Evolutionary conservation across 2,113 vertebrate species (phyloP), one percentile per base, ranked within the genome.

Genomic region (Elachura formosa): DNA sequence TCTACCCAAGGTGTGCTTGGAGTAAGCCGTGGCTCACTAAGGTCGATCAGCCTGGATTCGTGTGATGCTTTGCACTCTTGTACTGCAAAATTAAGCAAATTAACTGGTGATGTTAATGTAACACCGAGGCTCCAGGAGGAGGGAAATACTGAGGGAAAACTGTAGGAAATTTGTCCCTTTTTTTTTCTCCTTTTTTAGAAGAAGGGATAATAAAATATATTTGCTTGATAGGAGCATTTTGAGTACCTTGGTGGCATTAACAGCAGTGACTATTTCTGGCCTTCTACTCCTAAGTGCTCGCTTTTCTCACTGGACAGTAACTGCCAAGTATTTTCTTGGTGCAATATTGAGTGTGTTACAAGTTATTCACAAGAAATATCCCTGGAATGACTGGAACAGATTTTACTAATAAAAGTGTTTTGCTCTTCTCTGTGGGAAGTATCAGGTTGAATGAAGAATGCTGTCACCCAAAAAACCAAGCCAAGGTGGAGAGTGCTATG

Each of bases 261-360:
- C 22, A 75, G 40, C 52, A 79, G 7, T 68, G 19, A 82, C 0
- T 84, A 25, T 56, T 79, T 93, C 82, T 94, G 48, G 63, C 58
- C 67, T 59, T 85, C 56, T 91, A 34, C 23, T 67, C 2, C 0
- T 43, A 61, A 72, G 24, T 55, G 15, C n/a, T 48, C 92, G 28
- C 31, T 93, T 93, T 95, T 85, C 67, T 75, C 36, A 33, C 67
- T 83, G 91, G 90, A 64, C 71, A 45, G 75, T 33, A 36, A 40
- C 36, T 88, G 75, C 71, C 79, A 94, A 76, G 62, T 92, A 48
- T 83, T 94, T 93, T 92, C 58, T n/a, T 73, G n/a, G 31, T 90
- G 13, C 67, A 56, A 48, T 90, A 79, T 38, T 68, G 67, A 83
- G 40, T 19, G 10, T 67, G 66, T 87, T 94, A 36, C 17, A 67